Percentiles rank a stretch among this genome's conserved stretches.
Conservation (phyloP, 1,140 invertebrate genomes). For the Bombus pyrosoma region DNA sequence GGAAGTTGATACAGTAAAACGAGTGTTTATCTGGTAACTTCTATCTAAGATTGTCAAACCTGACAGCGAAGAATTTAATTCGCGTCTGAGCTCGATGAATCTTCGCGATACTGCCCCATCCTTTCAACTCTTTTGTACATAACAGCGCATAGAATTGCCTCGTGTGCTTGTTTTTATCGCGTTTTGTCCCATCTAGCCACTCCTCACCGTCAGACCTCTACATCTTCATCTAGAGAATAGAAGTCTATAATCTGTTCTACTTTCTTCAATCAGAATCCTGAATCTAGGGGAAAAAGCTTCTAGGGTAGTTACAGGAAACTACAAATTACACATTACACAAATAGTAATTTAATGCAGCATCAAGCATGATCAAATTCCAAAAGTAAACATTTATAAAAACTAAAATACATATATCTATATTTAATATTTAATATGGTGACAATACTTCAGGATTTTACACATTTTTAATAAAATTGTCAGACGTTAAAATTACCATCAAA, state of each 20-base stretch:
- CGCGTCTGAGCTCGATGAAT: not conserved
- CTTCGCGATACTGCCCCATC: not conserved
- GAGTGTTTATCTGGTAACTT: slow-evolving; percentile 50
- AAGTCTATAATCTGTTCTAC: not conserved
- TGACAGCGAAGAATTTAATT: slow-evolving; percentile 47
- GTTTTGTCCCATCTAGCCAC: not conserved
- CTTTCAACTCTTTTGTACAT: slow-evolving; percentile 9
- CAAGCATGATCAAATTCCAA: too few species aligned
- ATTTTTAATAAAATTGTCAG: not conserved
- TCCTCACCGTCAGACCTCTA: not conserved
- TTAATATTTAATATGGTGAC: too few species aligned
- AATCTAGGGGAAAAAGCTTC: not conserved
- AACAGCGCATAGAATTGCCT: not conserved
- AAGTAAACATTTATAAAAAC: too few species aligned
- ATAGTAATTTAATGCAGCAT: not conserved
- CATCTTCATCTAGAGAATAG: not conserved
- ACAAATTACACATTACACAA: too few species aligned
- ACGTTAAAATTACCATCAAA: too few species aligned
- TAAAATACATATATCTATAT: too few species aligned
- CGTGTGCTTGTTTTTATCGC: not conserved
- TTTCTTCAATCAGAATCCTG: not conserved
- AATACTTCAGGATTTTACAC: too few species aligned
- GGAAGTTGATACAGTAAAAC: slow-evolving; percentile 40
- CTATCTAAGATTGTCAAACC: slow-evolving; percentile 47
- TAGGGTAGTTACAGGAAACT: too few species aligned